phyloP scores from a whole-genome alignment of 2,113 vertebrate species.

The Aviceda subcristata region DNA sequence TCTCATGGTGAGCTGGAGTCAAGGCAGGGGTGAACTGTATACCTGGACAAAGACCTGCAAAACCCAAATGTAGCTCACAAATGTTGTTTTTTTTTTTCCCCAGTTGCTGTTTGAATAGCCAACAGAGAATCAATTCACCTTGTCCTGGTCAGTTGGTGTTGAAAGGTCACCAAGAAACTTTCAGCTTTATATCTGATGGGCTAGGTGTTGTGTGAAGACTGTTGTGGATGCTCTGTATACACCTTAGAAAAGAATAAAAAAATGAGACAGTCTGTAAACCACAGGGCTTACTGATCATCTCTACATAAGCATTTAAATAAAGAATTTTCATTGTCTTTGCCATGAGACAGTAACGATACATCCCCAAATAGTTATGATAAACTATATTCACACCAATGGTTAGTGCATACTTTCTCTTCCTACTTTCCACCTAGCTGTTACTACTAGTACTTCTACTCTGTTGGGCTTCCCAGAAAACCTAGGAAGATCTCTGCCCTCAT shows the following conservation, averaged over 20 bases:
- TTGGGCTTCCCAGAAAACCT: neutral
- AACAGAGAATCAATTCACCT: neutral
- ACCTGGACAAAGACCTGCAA: neutral
- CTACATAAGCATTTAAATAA: neutral
- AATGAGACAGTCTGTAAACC: neutral
- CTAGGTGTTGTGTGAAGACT: neutral
- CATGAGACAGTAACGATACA: neutral
- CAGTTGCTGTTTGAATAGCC: neutral
- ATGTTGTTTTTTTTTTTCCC: neutral
- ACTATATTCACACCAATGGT: neutral
- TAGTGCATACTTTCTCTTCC: neutral
- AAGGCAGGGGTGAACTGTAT: neutral
- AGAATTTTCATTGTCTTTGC: neutral
- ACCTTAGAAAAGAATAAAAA: neutral
- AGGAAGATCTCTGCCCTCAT: neutral
- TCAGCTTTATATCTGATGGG: neutral
- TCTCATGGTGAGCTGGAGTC: neutral
- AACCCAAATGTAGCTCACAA: neutral
- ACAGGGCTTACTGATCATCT: neutral
- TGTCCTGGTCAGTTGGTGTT: neutral
- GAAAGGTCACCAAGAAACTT: neutral
- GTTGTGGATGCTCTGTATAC: neutral
- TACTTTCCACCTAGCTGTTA: neutral
- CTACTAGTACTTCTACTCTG: neutral
- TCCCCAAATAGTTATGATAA: neutral